Evolutionary conservation across 2,113 vertebrate species (phyloP).

Genomic region (Chelonoidis abingdonii): DNA sequence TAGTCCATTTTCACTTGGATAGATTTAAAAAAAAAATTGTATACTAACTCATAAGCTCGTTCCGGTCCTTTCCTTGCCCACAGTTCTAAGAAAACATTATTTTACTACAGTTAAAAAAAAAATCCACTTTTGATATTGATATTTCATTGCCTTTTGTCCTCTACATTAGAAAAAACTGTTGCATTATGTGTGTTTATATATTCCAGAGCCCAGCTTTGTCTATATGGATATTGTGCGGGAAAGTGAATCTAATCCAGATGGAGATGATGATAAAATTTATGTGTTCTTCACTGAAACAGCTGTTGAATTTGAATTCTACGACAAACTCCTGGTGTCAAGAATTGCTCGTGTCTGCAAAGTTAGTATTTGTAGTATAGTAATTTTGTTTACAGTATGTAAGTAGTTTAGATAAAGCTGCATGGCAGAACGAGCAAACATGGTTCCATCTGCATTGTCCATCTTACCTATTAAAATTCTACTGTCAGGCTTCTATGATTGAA

Average conservation of each 20-base stretch:
- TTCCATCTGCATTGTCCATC: background rate
- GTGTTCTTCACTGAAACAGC: constrained; percentile 87
- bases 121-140: background rate
- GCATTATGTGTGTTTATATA: background rate
- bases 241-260: constrained; percentile 71
- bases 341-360: constrained; percentile 87
- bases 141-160: background rate
- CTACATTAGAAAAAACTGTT: background rate
- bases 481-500: background rate
- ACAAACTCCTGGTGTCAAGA: constrained; percentile 81
- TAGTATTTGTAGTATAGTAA: background rate
- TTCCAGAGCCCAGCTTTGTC: constrained; percentile 86
- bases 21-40: background rate
- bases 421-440: background rate
- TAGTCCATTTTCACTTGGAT: background rate
- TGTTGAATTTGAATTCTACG: constrained; percentile 86
- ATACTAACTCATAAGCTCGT: background rate
- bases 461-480: background rate
- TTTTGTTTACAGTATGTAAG: background rate
- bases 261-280: constrained; percentile 85
- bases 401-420: background rate
- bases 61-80: background rate
- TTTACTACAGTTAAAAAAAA: background rate
- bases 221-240: constrained; percentile 81
- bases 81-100: background rate